A percentile compares a stretch with the other conserved stretches of the same genome.
phyloP scores from a whole-genome alignment of 2,113 vertebrate species.

The Acinonyx jubatus region DNA sequence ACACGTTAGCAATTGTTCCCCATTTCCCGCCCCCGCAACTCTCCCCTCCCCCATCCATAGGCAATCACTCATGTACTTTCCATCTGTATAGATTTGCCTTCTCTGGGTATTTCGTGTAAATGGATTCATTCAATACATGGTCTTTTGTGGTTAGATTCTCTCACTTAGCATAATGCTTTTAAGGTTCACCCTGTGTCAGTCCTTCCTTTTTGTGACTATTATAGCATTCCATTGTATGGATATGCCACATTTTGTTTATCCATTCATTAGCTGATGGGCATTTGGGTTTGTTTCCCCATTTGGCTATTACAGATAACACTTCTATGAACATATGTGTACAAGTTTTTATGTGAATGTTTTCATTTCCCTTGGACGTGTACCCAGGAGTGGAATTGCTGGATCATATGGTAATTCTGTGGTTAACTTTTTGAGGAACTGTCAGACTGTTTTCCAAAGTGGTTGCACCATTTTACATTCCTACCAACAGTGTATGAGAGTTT shows the following conservation, averaged over 20 bases:
- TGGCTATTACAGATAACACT: neutral
- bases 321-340: neutral
- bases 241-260: neutral
- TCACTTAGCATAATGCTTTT: neutral
- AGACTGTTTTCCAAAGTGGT: neutral
- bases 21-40: too few relatives aligned
- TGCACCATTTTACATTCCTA: neutral
- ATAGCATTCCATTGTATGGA: neutral
- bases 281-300: neutral
- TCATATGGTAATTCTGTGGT: neutral
- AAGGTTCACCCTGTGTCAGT: neutral
- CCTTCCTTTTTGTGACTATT: neutral
- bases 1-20: neutral
- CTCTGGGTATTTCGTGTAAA: neutral
- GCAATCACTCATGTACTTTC: neutral
- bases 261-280: neutral
- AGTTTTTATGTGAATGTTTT: neutral
- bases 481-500: neutral
- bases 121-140: neutral
- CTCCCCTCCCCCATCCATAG: neutral
- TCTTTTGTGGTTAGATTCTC: neutral
- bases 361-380: neutral
- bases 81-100: neutral
- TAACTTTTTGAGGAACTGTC: neutral
- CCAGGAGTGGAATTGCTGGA: neutral